Evolutionary conservation across 2,797 vertebrate species (phyloP), one percentile per base, ranked within the genome.

Genomic region (Hoplostethus mediterraneus): DNA sequence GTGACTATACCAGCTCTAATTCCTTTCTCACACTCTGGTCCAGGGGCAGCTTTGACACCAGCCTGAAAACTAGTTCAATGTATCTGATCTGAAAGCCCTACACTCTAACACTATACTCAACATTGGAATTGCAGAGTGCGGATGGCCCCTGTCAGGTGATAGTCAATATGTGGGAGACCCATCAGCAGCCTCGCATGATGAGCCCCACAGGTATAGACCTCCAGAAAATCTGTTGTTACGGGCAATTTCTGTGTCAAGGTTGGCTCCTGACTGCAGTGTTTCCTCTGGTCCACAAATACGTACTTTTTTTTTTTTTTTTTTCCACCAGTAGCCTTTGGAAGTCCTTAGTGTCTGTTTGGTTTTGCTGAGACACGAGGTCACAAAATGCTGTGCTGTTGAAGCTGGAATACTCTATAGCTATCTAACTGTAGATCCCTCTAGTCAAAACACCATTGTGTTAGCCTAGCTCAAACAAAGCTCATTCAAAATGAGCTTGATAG

Each of bases 141-240:
- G 95, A 90, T 94, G 98, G 94, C 91, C 96, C 96, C 93, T 95
- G 95, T 90, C 97, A 98, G 95, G 98, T 98, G 95, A 96, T 99
- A 97, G 95, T 99, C 96, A 97, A 95, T 96, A 95, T 94, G 95
- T 99, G 98, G 98, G 98, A 99, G 97, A 99, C 96, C 94, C 98
- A 99, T 97, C 98, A 96, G 87, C 97, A 95, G 77, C 96, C 97
- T 92, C 96, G 98, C 96, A 95, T 94, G 92, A 95, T 99, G 95
- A 97, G 94, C 93, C 95, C 96, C 95, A 96, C 98, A 99, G 98
- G 98, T 99, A 99, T 96, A 95, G 64, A 87, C 83, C 71, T 71
- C 61, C 56, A 73, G 38, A 63, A 55, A 9, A n/a, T 48, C 60
- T 73, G 8, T 79, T 45, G 2, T 60, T 40, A 16, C 55, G 14